A percentile compares a stretch with the other conserved stretches of the same genome.
Conservation (phyloP, 1,140 invertebrate species). For the Saccostrea echinata region DNA sequence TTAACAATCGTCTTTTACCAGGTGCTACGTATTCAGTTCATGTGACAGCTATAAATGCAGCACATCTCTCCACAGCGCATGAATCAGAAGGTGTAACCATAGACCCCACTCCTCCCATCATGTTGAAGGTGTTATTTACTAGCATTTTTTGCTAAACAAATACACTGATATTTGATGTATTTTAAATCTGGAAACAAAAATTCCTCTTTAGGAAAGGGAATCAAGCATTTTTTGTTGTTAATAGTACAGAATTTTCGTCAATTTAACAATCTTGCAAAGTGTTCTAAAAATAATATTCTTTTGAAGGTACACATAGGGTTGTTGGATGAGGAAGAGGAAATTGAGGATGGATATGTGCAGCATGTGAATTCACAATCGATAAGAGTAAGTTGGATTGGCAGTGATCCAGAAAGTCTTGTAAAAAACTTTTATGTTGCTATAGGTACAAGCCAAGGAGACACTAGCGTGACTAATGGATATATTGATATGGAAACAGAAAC, state of each 20-base stretch:
- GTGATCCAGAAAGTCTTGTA: constrained; percentile 62
- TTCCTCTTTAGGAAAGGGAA: not conserved
- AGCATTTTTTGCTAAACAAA: too few relatives aligned
- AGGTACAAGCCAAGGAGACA: constrained; percentile 45
- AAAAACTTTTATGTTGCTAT: constrained; percentile 51
- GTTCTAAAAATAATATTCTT: too few relatives aligned
- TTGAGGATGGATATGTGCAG: constrained; percentile 59
- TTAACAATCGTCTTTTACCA: constrained; percentile 40
- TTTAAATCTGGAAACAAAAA: not conserved
- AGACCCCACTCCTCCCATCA: constrained; percentile 50
- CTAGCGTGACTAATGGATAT: not conserved
- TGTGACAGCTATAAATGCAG: constrained; percentile 59
- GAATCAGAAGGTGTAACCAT: constrained; percentile 58
- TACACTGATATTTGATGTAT: too few relatives aligned
- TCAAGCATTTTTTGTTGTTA: not conserved
- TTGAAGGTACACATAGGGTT: constrained; percentile 60
- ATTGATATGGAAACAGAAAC: constrained; percentile 7
- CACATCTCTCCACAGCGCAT: constrained; percentile 48
- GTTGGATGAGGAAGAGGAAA: constrained; percentile 62
- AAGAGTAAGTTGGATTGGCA: constrained; percentile 59
- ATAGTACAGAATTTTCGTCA: not conserved
- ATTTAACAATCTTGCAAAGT: not conserved
- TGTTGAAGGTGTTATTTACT: constrained; percentile 48
- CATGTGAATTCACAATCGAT: constrained; percentile 57
- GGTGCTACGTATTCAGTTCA: constrained; percentile 59